Evolutionary conservation across 1,140 invertebrate genomes (phyloP), one percentile per base, ranked within the genome.

Genomic region (Campoletis sonorensis): DNA sequence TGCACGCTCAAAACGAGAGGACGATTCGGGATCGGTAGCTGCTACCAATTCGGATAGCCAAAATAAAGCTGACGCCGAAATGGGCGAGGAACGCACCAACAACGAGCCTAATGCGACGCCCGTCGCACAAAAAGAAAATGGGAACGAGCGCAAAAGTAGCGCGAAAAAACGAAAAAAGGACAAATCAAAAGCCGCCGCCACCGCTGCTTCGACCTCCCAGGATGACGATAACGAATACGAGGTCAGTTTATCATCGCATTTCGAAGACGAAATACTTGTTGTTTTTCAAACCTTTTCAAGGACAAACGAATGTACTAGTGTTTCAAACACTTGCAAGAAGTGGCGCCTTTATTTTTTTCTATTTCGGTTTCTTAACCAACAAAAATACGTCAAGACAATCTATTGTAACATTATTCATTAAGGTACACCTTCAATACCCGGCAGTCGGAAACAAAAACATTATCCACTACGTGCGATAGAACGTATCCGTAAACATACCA

Each of bases 171-270:
- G 87, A 5, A 90, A 87, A 81, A 91, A 88, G 68, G 88, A 85
- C 2, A 86, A 70, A 87, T 37, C 76, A 33, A 16, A 85, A 85
- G 13, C 21, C 61, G 23, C 61, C 5, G 67, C 67, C n/a, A 13
- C 21, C 23, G 61, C 61, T 2, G 67, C 67, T 33, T 85, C 86
- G 10, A 82, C 86, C 7, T 85, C 87, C 0, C 80, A 85, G 33
- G 72, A 80, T 15, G 81, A 86, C 8, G 86, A 88, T 15, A 81
- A 88, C 15, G 90, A 92, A 80, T 91, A 92, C 79, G 88, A 92
- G 85, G 90, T 90, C 84, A 79, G 64, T 54, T 73, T 49, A 23
- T 73, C 21, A 45, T 45, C 11, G 8, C 3, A 45, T 45, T 45
- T 10, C 11, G 40, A 33, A 33, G 30, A 33, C 30, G 30, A 33